Conservation (phyloP, 2,797 vertebrate genomes). For the Alectoris magna region DNA sequence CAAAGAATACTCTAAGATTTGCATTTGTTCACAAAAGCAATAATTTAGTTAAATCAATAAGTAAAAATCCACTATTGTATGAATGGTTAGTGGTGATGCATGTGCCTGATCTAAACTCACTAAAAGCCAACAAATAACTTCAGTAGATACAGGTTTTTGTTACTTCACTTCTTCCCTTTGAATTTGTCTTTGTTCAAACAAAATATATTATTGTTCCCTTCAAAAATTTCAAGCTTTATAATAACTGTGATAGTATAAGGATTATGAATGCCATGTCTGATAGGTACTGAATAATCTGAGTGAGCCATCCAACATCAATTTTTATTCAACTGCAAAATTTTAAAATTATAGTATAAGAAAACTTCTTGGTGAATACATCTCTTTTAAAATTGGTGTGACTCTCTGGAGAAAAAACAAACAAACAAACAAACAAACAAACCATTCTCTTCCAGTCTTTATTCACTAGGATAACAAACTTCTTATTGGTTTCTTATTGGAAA, state of each 20-base stretch:
- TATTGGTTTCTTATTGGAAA: neutral
- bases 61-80: neutral
- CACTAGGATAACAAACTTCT: neutral
- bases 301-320: neutral
- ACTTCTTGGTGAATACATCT: neutral
- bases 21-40: neutral
- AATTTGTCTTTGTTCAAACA: constrained; percentile 3
- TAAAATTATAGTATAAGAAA: neutral
- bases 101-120: neutral
- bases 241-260: neutral
- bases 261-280: neutral
- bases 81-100: neutral
- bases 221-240: neutral
- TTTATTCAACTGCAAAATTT: neutral
- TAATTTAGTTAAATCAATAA: neutral
- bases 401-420: neutral
- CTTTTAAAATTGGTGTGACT: neutral
- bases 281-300: neutral
- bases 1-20: neutral
- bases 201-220: neutral
- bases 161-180: neutral
- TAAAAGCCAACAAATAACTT: neutral
- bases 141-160: neutral
- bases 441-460: neutral
- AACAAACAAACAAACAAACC: too few species aligned